Conservation (phyloP, 1,140 invertebrate genomes). For the Pogonognathellus flavescens region DNA sequence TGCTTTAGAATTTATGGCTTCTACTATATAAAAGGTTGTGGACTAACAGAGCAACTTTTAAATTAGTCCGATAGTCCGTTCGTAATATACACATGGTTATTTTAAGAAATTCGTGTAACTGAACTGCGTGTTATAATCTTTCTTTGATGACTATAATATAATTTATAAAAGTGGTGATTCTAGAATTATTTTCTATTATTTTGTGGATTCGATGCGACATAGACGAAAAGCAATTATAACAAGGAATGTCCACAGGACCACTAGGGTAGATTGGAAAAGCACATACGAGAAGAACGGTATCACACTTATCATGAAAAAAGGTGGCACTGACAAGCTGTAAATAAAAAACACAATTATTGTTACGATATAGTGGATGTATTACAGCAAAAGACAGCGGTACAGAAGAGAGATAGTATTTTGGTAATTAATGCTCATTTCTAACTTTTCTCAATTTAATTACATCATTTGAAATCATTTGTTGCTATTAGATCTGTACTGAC, state of each 20-base stretch:
- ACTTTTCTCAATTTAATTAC: no score
- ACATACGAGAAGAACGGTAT: constrained; percentile 59
- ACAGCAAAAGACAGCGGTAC: not conserved
- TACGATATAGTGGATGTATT: constrained; percentile 9
- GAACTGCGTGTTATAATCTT: no score
- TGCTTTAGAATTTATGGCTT: no score
- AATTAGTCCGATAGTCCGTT: no score
- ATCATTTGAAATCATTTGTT: no score
- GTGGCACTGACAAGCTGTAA: constrained; percentile 59
- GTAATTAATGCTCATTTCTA: not conserved
- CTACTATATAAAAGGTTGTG: no score
- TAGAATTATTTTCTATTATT: not conserved
- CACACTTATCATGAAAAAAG: constrained; percentile 60
- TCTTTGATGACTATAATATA: no score
- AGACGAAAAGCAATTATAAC: constrained; percentile 45
- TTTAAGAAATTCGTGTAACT: no score
- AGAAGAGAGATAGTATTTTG: not conserved
- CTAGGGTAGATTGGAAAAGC: constrained; percentile 60
- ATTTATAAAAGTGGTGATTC: no score
- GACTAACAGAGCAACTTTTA: no score
- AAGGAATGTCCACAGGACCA: constrained; percentile 42
- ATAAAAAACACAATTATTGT: constrained; percentile 47
- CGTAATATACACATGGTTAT: no score
- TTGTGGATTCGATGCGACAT: constrained; percentile 34
- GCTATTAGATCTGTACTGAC: no score